A percentile compares a stretch with the other conserved stretches of the same genome.
phyloP scores from a whole-genome alignment of 1,140 invertebrate genomes.

The Drosophila equinoxialis region DNA sequence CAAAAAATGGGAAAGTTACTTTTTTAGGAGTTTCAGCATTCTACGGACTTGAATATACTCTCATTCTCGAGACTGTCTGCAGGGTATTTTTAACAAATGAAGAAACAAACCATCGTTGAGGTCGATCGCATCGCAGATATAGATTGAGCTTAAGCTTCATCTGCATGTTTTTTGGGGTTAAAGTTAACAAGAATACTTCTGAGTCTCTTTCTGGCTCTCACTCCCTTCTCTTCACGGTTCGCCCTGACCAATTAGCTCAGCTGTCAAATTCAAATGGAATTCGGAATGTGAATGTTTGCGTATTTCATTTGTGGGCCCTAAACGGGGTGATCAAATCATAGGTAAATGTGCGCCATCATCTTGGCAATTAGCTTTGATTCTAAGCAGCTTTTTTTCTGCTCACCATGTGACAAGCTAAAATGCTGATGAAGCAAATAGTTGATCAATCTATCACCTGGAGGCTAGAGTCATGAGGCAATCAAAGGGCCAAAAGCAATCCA shows the following conservation, averaged over 20 bases:
- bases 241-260: slow-evolving; percentile 44
- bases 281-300: not conserved
- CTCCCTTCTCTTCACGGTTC: not conserved
- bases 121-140: slow-evolving; percentile 34
- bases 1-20: not conserved
- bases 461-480: not conserved
- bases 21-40: no score
- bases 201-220: not conserved
- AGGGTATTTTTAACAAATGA: slow-evolving; percentile 9
- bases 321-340: slow-evolving; percentile 19
- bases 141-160: slow-evolving; percentile 39
- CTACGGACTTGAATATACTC: not conserved
- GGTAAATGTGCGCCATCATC: slow-evolving; percentile 66
- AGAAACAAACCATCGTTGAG: slow-evolving; percentile 17
- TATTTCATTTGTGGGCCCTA: slow-evolving; percentile 13
- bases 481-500: slow-evolving; percentile 64
- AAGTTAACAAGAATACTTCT: slow-evolving; percentile 51
- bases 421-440: slow-evolving; percentile 67
- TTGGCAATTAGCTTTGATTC: slow-evolving; percentile 79
- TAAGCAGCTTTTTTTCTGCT: slow-evolving; percentile 64
- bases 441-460: slow-evolving; percentile 59
- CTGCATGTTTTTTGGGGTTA: slow-evolving; percentile 54
- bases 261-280: slow-evolving; percentile 18
- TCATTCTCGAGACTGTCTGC: not conserved
- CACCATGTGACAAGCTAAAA: slow-evolving; percentile 62